Evolutionary conservation across 2,888 invertebrate genomes (phyloP).

Genomic region (Leucoptera coffeella): DNA sequence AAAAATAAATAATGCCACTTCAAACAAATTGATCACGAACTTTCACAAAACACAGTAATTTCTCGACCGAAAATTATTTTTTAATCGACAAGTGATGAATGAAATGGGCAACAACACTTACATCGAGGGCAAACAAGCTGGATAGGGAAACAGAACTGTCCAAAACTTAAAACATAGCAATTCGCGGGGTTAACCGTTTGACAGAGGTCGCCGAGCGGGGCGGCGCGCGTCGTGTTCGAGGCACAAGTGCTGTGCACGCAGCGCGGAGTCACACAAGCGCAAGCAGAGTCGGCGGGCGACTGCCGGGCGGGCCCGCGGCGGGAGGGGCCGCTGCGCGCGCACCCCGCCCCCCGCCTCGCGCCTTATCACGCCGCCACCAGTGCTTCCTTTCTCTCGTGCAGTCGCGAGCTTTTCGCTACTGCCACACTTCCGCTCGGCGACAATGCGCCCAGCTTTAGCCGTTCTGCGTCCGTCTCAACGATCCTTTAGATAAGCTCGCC

Average conservation of each 20-base stretch:
- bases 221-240: conserved; percentile 50
- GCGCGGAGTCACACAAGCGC: conserved; percentile 53
- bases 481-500: too few relatives aligned
- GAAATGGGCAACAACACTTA: too few relatives aligned
- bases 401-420: conserved; percentile 50
- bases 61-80: too few relatives aligned
- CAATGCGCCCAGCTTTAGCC: conserved; percentile 31
- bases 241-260: conserved; percentile 52
- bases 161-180: conserved; percentile 43
- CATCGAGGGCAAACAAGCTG: conserved; percentile 51
- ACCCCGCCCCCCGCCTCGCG: conserved; percentile 25
- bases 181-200: conserved; percentile 44
- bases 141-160: conserved; percentile 43
- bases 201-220: conserved; percentile 52
- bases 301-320: conserved; percentile 44
- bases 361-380: conserved; percentile 47
- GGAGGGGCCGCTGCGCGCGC: conserved; percentile 43
- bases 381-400: conserved; percentile 51
- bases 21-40: too few relatives aligned
- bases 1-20: too few relatives aligned
- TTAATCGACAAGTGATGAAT: too few relatives aligned
- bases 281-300: conserved; percentile 57
- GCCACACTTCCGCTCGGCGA: conserved; percentile 46
- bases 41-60: too few relatives aligned
- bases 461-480: conserved; percentile 18